A percentile compares a stretch with the other conserved stretches of the same genome.
Evolutionary conservation across 2,113 vertebrate genomes (phyloP).

Genomic region (Mungos mungo): DNA sequence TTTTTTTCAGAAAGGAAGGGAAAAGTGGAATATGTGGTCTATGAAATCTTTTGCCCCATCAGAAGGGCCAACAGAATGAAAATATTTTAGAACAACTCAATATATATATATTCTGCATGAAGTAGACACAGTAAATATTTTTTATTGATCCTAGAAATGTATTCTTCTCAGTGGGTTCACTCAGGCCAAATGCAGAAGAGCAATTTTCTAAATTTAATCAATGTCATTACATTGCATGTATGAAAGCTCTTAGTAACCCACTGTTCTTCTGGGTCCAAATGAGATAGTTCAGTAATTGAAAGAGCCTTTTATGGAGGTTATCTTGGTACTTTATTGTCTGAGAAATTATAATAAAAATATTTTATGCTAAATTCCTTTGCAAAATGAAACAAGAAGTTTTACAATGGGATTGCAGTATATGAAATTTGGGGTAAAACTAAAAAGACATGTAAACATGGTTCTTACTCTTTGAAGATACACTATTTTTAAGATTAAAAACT

Average conservation of each 20-base stretch:
- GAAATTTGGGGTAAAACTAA: background rate
- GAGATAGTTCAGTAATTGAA: slow-evolving; percentile 12
- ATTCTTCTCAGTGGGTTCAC: background rate
- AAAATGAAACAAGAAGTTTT: slow-evolving; percentile 9
- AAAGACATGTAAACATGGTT: background rate
- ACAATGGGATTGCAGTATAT: background rate
- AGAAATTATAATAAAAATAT: background rate
- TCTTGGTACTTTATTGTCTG: background rate
- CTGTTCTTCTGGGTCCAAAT: background rate
- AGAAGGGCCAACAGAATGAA: background rate
- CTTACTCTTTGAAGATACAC: background rate
- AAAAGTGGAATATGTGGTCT: background rate
- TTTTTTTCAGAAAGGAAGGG: background rate
- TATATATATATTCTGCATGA: background rate
- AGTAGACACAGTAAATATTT: background rate
- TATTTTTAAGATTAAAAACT: background rate
- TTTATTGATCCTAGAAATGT: background rate
- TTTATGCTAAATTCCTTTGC: background rate
- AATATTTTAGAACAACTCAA: background rate
- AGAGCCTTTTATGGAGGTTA: background rate
- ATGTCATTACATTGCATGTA: background rate
- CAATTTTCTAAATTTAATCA: slow-evolving; percentile 30
- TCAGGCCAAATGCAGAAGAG: background rate
- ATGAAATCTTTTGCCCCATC: background rate
- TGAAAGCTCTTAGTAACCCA: background rate